These are phyloP conservation scores for Allolobophora icterica DNA, from an alignment of 2,888 invertebrate genomes.

Conservation along the genomic window DNA sequence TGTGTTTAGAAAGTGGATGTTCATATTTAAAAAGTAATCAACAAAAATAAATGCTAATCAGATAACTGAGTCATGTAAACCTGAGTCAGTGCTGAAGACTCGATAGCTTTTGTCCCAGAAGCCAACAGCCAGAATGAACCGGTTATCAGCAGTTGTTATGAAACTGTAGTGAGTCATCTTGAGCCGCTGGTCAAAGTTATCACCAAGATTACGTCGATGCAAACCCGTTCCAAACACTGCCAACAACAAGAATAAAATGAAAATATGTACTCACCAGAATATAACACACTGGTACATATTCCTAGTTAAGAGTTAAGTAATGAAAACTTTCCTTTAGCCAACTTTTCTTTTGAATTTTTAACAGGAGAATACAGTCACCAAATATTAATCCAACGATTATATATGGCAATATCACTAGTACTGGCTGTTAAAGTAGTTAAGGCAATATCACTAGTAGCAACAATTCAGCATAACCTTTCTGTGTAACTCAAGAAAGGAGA, in stretches of 20 bases:
- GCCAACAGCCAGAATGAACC: conserved; percentile 94
- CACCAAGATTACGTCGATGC: conserved; percentile 85
- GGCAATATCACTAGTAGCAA: too few species aligned
- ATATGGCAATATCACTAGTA: too few species aligned
- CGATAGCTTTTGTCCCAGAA: conserved; percentile 99
- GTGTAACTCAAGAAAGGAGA: too few species aligned
- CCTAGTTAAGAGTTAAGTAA: not conserved
- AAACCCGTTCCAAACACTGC: conserved; percentile 50
- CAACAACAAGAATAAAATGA: conserved; percentile 7
- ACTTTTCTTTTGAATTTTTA: conserved; percentile 4
- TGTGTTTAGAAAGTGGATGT: not conserved
- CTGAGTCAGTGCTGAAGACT: conserved; percentile 94
- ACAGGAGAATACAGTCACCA: not conserved
- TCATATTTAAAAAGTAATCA: not conserved
- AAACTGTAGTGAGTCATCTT: conserved; percentile 92
- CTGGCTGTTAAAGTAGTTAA: too few species aligned
- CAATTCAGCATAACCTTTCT: too few species aligned
- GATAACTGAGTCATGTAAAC: conserved; percentile 66
- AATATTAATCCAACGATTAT: too few species aligned
- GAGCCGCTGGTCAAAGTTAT: conserved; percentile 96
- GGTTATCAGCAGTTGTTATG: conserved; percentile 94
- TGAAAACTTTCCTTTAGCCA: not conserved
- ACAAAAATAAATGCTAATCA: not conserved
- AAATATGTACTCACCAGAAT: not conserved
- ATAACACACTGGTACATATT: not conserved